A percentile compares a stretch with the other conserved stretches of the same genome.
Conservation (phyloP, 2,888 invertebrate species). For the Polyommatus icarus region DNA sequence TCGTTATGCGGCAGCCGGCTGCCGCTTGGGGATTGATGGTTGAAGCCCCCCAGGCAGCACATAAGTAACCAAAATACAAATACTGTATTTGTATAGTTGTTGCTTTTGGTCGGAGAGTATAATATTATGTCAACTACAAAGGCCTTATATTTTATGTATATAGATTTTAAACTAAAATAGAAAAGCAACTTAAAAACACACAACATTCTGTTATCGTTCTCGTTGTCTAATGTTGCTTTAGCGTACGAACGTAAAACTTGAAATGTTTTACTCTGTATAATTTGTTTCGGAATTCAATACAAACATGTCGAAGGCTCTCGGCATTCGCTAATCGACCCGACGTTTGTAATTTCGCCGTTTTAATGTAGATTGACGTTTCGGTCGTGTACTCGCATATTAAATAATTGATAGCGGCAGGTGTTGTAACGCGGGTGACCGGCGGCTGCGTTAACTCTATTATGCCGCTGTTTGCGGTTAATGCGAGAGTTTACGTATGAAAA, state of each 20-base stretch:
- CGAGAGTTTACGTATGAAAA: neutral
- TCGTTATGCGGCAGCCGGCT: too few relatives aligned
- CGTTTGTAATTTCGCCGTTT: slow-evolving; percentile 4
- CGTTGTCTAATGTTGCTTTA: neutral
- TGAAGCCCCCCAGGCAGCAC: too few relatives aligned
- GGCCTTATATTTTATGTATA: too few relatives aligned
- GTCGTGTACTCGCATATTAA: neutral
- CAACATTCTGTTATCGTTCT: neutral
- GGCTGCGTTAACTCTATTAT: neutral
- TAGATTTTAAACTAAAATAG: neutral
- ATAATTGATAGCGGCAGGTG: neutral
- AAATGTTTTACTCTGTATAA: neutral
- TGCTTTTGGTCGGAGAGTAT: too few relatives aligned
- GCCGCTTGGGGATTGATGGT: too few relatives aligned
- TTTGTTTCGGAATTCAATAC: slow-evolving; percentile 1
- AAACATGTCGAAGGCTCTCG: neutral
- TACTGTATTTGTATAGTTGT: too few relatives aligned
- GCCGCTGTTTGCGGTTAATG: neutral
- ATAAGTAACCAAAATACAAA: too few relatives aligned
- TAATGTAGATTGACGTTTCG: slow-evolving; percentile 2
- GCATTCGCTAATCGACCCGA: neutral
- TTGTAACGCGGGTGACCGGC: neutral
- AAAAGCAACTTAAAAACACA: neutral
- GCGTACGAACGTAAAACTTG: slow-evolving; percentile 1
- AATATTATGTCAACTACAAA: too few relatives aligned